phyloP scores from a whole-genome alignment of 2,113 vertebrate genomes.

The Rhea americana region DNA sequence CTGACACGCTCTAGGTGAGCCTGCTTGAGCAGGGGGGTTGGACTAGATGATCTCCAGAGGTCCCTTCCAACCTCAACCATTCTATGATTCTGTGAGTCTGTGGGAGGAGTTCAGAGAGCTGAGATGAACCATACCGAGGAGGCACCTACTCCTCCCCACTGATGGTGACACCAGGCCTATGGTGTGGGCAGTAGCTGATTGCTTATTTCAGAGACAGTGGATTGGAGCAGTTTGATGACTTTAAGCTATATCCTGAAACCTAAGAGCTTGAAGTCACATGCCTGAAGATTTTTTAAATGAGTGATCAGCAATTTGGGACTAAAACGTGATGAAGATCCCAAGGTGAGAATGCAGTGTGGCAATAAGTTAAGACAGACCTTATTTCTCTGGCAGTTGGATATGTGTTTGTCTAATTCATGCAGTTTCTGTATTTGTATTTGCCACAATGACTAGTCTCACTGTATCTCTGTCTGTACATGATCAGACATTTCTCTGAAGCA shows the following conservation, averaged over 20 bases:
- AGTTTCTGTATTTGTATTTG: not conserved
- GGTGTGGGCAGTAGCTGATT: not conserved
- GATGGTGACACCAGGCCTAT: not conserved
- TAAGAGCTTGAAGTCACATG: not conserved
- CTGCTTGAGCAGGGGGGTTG: no score
- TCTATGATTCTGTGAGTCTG: no score
- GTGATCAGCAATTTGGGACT: not conserved
- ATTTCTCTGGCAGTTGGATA: not conserved
- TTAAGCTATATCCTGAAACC: not conserved
- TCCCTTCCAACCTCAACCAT: no score
- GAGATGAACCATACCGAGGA: not conserved
- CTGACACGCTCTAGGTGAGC: no score
- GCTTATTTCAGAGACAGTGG: not conserved
- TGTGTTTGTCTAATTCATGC: not conserved
- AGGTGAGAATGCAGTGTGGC: not conserved
- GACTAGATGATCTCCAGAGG: no score
- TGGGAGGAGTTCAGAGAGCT: not conserved
- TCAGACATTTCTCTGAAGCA: not conserved
- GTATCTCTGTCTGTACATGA: not conserved
- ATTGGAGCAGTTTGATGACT: not conserved
- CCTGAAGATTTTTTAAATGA: not conserved
- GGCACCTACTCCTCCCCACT: not conserved
- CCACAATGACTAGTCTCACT: not conserved
- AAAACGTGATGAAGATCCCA: not conserved
- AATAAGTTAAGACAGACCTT: not conserved